Percentiles rank a stretch among this genome's conserved stretches.
Conservation (phyloP, 2,797 vertebrate genomes). For the Brachymystax lenok region DNA sequence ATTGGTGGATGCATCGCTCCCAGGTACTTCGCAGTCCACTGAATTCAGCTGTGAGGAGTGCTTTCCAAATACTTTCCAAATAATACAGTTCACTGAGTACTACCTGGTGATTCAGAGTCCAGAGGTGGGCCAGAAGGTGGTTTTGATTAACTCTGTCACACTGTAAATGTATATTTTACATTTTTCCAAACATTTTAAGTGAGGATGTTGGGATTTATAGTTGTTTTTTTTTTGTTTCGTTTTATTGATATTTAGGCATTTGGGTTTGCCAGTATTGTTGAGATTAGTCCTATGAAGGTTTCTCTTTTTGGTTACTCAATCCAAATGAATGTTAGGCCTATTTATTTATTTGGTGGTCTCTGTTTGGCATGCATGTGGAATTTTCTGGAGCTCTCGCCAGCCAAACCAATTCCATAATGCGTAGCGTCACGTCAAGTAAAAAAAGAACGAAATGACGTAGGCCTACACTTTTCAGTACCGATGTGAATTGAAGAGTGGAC, state of each 20-base stretch:
- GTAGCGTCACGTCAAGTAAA: not conserved
- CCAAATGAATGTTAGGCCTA: slow-evolving; percentile 37
- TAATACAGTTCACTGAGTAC: not conserved
- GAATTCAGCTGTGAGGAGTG: not conserved
- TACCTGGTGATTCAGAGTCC: not conserved
- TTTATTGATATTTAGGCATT: not conserved
- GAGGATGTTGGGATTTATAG: slow-evolving; percentile 3
- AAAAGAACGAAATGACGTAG: not conserved
- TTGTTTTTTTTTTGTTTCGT: too few relatives aligned
- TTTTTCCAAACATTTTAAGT: not conserved
- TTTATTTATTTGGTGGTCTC: slow-evolving; percentile 51
- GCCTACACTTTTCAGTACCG: not conserved
- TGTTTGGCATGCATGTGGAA: slow-evolving; percentile 46
- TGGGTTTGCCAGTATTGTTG: slow-evolving; percentile 18
- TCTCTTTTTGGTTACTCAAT: slow-evolving; percentile 37
- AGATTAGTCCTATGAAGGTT: slow-evolving; percentile 22
- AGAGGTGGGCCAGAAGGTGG: not conserved
- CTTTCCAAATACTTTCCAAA: not conserved
- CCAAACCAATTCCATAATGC: slow-evolving; percentile 27
- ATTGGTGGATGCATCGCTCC: not conserved
- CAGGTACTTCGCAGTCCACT: not conserved
- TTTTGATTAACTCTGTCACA: not conserved
- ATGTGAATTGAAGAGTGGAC: slow-evolving; percentile 39
- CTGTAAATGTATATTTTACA: not conserved
- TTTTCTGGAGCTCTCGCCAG: slow-evolving; percentile 34